Evolutionary conservation across 92 coral and sea anemone species (phyloP), one percentile per base, ranked within the genome.

Genomic region (Palythoa caribaeorum): DNA sequence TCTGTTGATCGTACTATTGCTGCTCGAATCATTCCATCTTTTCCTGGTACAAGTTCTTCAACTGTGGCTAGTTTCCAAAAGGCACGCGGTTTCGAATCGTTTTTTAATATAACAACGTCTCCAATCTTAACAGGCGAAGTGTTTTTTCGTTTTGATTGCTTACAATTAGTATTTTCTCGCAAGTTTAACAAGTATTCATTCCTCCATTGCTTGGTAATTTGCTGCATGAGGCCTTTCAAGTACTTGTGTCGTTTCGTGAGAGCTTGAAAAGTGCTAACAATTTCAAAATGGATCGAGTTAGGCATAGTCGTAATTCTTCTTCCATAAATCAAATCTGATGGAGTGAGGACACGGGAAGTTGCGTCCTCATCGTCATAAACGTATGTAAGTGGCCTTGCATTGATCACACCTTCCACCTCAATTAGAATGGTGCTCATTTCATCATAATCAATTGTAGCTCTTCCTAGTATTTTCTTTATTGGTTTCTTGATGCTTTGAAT

Each of bases 21-120:
- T 2, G 74, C 74, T 70, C 74, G 36, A 1, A 70, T 70, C 38
- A 28, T 70, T 4, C 74, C 74, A 70, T 70, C 74, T 2, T 17
- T 38, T 4, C 74, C 74, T 28, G 47, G 47, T 40, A 70, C 36
- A 70, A 70, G 47, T 70, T 70, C 74, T 40, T 70, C 5, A 70
- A 70, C 74, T 28, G 5, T 70, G 10, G 74, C 74, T 70, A 70
- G 5, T 70, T 70, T 70, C 74, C 74, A 70, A 16, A 70, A 70
- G 10, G 47, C 36, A 28, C 15, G 36, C 36, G 74, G 38, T 12
- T 38, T 70, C 38, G 74, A 70, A 70, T 70, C 74, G 74, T 70
- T 70, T 1, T 1, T 70, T 40, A 70, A 6, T 16, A 70, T 16
- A 70, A 70, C 47, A 70, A 70, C 47, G 38, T 70, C 74, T 2